Percentiles rank a stretch among this genome's conserved stretches.
Conservation (phyloP, 2,113 vertebrate genomes). For the Rhinolophus ferrumequinum region DNA sequence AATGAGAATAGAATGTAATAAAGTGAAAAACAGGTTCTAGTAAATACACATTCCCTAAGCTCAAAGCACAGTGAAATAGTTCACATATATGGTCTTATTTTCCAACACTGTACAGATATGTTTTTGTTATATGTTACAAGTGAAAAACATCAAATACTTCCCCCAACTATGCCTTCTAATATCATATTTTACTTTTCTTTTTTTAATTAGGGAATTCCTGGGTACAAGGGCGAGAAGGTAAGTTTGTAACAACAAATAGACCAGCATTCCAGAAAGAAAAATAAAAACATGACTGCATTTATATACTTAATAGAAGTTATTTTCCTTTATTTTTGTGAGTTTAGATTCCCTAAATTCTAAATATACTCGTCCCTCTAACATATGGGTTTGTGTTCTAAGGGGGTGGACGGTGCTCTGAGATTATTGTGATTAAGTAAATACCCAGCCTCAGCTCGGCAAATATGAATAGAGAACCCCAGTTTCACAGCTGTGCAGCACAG, state of each 20-base stretch:
- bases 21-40: neutral
- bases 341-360: neutral
- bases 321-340: neutral
- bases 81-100: neutral
- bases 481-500: neutral
- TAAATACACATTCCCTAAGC: neutral
- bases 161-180: neutral
- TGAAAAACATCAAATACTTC: neutral
- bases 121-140: constrained; percentile 36
- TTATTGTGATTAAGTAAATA: neutral
- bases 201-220: constrained; percentile 87
- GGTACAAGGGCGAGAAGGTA: constrained; percentile 93
- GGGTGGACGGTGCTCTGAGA: neutral
- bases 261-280: constrained; percentile 63
- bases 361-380: neutral
- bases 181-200: neutral
- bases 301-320: neutral
- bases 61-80: neutral
- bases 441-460: neutral
- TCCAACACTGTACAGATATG: neutral
- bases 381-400: neutral
- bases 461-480: neutral
- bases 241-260: constrained; percentile 54
- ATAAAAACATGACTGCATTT: neutral
- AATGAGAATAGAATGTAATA: neutral